Conservation (phyloP, 2,113 vertebrate species). For the Lasiurus cinereus region DNA sequence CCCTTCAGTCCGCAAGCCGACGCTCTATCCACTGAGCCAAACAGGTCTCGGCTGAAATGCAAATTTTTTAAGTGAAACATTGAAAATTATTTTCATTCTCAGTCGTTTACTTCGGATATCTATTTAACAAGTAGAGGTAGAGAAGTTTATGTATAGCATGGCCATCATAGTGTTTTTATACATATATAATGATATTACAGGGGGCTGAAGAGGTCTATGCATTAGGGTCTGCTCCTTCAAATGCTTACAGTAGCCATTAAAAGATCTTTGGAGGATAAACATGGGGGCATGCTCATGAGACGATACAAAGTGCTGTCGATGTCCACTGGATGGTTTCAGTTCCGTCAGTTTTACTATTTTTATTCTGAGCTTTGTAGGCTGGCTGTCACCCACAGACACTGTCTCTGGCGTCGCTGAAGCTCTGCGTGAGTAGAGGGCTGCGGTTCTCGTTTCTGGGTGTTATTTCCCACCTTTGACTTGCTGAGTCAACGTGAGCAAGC, state of each 20-base stretch:
- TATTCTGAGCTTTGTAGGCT: neutral
- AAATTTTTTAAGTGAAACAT: neutral
- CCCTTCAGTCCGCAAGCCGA: too few species aligned
- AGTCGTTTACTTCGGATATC: neutral
- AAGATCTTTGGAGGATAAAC: neutral
- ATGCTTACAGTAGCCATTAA: neutral
- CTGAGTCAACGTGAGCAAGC: neutral
- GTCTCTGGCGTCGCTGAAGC: fast-evolving
- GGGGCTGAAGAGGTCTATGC: neutral
- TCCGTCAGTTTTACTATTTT: constrained; percentile 29
- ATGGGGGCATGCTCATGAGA: neutral
- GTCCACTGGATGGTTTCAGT: neutral
- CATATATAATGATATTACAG: too few species aligned
- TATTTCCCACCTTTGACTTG: neutral
- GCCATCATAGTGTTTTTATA: neutral
- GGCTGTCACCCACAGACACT: neutral
- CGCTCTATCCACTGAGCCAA: too few species aligned
- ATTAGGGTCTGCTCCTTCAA: neutral
- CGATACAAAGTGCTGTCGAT: neutral
- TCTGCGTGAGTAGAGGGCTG: neutral
- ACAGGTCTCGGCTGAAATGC: too few species aligned
- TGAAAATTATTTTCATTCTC: constrained; percentile 1
- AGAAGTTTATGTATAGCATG: neutral
- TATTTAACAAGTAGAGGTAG: neutral
- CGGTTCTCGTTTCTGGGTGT: neutral